Evolutionary conservation across 2,797 vertebrate species (phyloP).

Genomic region (Gymnothorax javanicus): DNA sequence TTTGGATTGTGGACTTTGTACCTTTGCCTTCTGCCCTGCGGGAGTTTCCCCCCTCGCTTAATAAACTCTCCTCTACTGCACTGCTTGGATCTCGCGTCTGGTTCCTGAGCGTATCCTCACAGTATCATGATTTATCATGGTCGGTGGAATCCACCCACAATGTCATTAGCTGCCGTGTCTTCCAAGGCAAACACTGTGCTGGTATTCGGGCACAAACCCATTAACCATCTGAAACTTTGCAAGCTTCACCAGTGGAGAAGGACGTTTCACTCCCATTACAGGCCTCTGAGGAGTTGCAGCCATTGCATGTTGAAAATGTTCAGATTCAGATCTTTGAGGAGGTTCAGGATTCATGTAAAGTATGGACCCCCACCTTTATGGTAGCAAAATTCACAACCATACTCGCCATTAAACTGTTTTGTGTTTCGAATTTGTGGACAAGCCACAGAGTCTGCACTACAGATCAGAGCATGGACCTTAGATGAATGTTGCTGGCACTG

Average conservation of each 20-base stretch:
- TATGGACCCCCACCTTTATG: slow-evolving; percentile 20
- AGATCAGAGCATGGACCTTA: too few relatives aligned
- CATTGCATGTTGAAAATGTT: slow-evolving; percentile 24
- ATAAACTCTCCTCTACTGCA: too few relatives aligned
- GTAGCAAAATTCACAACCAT: too few relatives aligned
- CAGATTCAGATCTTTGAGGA: background rate
- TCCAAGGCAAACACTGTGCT: slow-evolving; percentile 24
- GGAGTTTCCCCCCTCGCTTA: too few relatives aligned
- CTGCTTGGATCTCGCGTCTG: too few relatives aligned
- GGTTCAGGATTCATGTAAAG: background rate
- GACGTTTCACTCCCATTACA: slow-evolving; percentile 9
- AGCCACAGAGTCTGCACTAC: too few relatives aligned
- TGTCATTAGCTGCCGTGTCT: slow-evolving; percentile 16
- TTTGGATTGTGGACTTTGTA: too few relatives aligned
- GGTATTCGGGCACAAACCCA: slow-evolving; percentile 28
- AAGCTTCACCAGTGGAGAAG: slow-evolving; percentile 23
- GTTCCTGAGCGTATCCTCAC: too few relatives aligned
- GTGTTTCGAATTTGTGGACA: too few relatives aligned
- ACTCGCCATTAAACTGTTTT: too few relatives aligned
- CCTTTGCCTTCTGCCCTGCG: too few relatives aligned
- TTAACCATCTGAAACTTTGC: slow-evolving; percentile 26
- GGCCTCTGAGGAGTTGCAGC: background rate
- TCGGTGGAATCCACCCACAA: slow-evolving; percentile 26
- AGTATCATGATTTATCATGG: slow-evolving; percentile 27
- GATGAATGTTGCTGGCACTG: too few relatives aligned